Evolutionary conservation across 1,140 invertebrate genomes (phyloP).

Genomic region (Camponotus vicinus): DNA sequence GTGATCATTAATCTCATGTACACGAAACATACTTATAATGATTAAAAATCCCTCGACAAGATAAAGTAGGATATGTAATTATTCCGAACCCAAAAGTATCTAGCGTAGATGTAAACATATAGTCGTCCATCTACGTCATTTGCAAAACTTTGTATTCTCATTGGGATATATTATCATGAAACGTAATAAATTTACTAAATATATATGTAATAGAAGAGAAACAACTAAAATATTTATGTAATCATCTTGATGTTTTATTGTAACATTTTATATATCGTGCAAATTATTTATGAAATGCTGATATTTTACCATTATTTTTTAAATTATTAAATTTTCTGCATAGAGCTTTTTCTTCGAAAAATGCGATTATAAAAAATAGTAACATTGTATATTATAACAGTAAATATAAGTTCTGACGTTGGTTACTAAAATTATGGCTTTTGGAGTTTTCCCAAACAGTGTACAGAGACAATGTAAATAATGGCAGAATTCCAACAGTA

Average conservation of each 20-base stretch:
- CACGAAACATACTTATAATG: constrained; percentile 13
- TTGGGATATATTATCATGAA: constrained; percentile 1
- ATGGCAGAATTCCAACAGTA: constrained; percentile 33
- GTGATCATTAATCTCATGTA: constrained; percentile 18
- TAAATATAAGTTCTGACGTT: background rate
- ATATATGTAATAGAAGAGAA: background rate
- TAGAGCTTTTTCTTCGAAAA: background rate
- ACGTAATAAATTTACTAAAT: background rate
- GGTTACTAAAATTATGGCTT: background rate
- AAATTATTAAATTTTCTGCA: background rate
- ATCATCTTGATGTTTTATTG: background rate
- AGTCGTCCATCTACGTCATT: constrained; percentile 18
- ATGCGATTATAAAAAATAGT: background rate
- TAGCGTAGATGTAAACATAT: background rate
- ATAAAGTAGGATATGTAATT: constrained; percentile 32
- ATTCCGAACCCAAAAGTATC: constrained; percentile 26
- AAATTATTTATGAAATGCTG: background rate
- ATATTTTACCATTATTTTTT: background rate
- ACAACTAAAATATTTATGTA: too few species aligned
- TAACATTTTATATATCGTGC: background rate
- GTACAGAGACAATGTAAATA: constrained; percentile 3
- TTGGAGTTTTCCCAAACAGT: constrained; percentile 1
- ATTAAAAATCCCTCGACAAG: constrained; percentile 39
- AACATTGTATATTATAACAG: background rate
- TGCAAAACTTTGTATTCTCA: constrained; percentile 18